Base-by-base conservation (phyloP, 1,140 invertebrate genomes). In the Bombus breviceps region DNA sequence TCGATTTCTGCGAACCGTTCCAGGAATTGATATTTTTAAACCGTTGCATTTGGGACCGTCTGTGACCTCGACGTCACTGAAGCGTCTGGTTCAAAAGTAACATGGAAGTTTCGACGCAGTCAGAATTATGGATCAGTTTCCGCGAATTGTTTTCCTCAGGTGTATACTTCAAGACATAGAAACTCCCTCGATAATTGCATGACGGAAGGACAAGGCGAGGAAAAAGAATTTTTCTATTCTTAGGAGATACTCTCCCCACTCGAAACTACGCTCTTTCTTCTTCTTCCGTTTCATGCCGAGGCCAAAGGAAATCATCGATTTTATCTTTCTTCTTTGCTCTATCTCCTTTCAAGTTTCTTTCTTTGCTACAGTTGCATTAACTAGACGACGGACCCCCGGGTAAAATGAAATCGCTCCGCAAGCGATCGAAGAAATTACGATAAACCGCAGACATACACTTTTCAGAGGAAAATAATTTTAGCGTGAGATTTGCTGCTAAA, bases 171-270 rank as follows among this genome's bases (percentile, higher is more conserved):
- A 9, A 25, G 10, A 62, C 37, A 1, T 1, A n/a, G 28, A 62
- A 62, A 13, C 28, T 34, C 53, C 25, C 32, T 32, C 68, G 62
- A 88, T 81, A 91, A 91, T 91, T 89, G 87, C 69, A 66, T 85
- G 88, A 69, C 85, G 86, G 81, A 92, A 92, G 90, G 81, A 83
- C 81, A 82, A 81, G 79, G 28, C 28, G 34, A 86, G 75, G 73
- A 82, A 88, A 91, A 88, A 91, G 80, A 90, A 92, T 88, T 90
- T 76, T 90, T 92, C 91, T 94, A 94, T 94, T 94, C 90, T 93
- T 93, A 93, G 91, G 68, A 71, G 76, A 79, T 85, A 89, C 90
- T 91, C 89, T 87, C 75, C 81, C 90, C 90, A 28, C 68, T 6
- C 10, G 68, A 39, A 39, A 39, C 25, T 80, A 81, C 77, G 34